Base-by-base conservation (phyloP, 2,113 vertebrate genomes). In the Sterna hirundo region DNA sequence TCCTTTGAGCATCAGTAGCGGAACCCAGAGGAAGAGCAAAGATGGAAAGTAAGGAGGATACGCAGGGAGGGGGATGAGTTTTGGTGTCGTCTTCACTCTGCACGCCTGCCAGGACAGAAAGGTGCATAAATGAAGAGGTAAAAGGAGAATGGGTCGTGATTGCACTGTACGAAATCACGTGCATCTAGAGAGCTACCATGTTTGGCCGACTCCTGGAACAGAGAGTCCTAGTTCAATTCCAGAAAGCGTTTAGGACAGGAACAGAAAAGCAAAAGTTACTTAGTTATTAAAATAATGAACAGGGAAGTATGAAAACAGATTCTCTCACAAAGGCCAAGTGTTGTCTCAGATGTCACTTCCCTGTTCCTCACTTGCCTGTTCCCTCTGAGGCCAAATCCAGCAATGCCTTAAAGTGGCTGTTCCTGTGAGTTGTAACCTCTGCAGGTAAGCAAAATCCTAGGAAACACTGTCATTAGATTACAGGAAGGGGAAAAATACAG, bases 201-300 rank as follows among this genome's bases (percentile, higher is more conserved):
- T 80, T 65, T 85, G 58, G 12, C 51, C 9, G 2, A 70, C 84
- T 93, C 27, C n/a, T 66, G 44, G 51, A 96, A 90, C 19, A 58
- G 11, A 6, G 8, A 86, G 54, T 66, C 36, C 82, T 72, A 65
- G 46, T 66, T 90, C 36, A 58, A 20, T 94, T 96, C 79, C 51
- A 88, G 46, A 95, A 80, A 83, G 58, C 34, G 27, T 42, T 86
- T 84, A 81, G 57, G 78, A 78, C 44, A n/a, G 58, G 38, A 94
- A 62, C 27, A 86, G 68, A 83, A 85, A 85, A 86, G 21, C 21
- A 88, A 61, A 82, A 74, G 26, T 88, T 78, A 46, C 66, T 85
- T 88, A 27, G 61, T 89, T 86, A 29, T 52, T 79, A 94, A 95
- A 96, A 55, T 64, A 89, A 86, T 57, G 74, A 84, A 71, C n/a